These are phyloP conservation scores for Scaptomyza graminum DNA, from an alignment of 1,140 invertebrate genomes.

Conservation along the genomic window DNA sequence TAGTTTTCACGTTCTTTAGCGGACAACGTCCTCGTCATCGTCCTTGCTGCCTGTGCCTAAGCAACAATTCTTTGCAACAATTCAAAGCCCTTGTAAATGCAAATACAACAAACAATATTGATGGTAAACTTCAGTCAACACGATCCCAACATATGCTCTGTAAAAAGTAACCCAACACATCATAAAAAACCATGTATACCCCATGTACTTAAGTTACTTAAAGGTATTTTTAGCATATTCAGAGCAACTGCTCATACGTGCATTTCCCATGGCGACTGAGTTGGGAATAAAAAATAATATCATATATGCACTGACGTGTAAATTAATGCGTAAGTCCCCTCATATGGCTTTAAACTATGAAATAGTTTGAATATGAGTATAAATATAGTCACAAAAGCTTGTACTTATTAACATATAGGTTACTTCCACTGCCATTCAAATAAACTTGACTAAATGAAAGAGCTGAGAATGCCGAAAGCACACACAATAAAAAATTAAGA, in stretches of 20 bases:
- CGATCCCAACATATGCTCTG: constrained; percentile 2
- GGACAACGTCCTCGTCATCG: no score
- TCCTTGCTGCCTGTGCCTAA: no score
- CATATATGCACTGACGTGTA: constrained; percentile 74
- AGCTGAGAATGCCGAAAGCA: constrained; percentile 14
- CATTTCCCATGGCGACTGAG: no score
- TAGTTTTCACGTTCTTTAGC: no score
- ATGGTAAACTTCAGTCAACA: not conserved
- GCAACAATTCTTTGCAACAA: no score
- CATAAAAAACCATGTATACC: constrained; percentile 5
- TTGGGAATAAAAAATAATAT: constrained; percentile 48
- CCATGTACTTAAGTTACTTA: no score
- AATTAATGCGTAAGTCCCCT: constrained; percentile 63
- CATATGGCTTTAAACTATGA: constrained; percentile 46
- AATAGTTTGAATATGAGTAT: constrained; percentile 22
- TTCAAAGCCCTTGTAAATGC: constrained; percentile 16
- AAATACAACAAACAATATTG: constrained; percentile 4
- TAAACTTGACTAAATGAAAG: constrained; percentile 37
- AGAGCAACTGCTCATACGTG: no score
- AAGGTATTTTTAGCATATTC: no score
- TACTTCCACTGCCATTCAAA: not conserved
- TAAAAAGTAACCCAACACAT: not conserved
- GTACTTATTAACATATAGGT: constrained; percentile 6
- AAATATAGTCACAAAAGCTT: not conserved
- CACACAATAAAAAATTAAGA: not conserved